Evolutionary conservation across 2,888 invertebrate genomes (phyloP), one percentile per base, ranked within the genome.

Genomic region (Agrochola lota): DNA sequence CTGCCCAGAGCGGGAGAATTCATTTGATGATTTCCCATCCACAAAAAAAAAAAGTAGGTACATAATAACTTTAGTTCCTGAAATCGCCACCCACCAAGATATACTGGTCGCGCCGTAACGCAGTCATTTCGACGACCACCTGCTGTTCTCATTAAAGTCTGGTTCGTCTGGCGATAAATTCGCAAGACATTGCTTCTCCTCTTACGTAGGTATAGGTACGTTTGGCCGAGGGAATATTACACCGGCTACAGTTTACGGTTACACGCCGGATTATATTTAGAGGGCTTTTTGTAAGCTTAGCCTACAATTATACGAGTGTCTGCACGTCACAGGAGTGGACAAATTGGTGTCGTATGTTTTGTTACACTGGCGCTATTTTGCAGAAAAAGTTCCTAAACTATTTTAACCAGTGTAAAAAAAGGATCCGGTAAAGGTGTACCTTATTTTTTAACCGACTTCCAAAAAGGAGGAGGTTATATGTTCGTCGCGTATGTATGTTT

Each of bases 111-210:
- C 40, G 57, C 43, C 40, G 63, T 73, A 73, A 78, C 75, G 71
- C 70, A 80, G 63, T 81, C 85, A 77, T 76, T 80, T 71, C 68
- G 57, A n/a, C 49, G 77, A 83, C 85, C 90, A 89, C 91, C 91
- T 91, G 91, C 86, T 87, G 87, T 87, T 90, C 88, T 89, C 90
- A 91, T 91, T 91, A 91, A 89, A 82, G 83, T 71, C 72, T 71
- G 71, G 70, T 77, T 76, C 81, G 67, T 80, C 86, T 79, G 78
- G 75, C 86, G 71, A 86, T 88, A 88, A 88, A 88, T 89, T 88
- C 55, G 74, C 79, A 85, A 85, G 80, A 85, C 87, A 79, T 81
- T 80, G 87, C 81, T 84, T 86, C 83, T 80, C 70, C 60, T 81
- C 85, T 73, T 85, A 83, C 77, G 63, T 40, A 75, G 52, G 35